phyloP scores from a whole-genome alignment of 2,113 vertebrate species.

The Corapipo altera region DNA sequence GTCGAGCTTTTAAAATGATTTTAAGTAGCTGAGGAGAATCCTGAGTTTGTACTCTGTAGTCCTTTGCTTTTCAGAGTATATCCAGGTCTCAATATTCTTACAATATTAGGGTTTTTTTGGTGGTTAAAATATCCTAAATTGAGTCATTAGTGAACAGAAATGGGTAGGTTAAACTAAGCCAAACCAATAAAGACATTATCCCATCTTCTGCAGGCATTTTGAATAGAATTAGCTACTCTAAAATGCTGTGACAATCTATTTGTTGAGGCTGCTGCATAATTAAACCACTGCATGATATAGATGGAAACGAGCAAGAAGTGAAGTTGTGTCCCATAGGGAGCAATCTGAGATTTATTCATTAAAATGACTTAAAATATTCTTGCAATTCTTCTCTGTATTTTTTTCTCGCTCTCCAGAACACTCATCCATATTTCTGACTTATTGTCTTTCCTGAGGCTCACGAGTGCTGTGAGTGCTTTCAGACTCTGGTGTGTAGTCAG shows the following conservation, averaged over 20 bases:
- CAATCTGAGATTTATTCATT: constrained; percentile 2
- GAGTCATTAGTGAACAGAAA: not conserved
- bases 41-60: not conserved
- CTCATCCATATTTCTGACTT: not conserved
- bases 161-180: not conserved
- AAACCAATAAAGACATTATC: not conserved
- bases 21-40: not conserved
- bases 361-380: not conserved
- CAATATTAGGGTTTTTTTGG: not conserved
- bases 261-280: constrained; percentile 43
- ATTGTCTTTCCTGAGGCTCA: not conserved
- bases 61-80: not conserved
- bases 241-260: constrained; percentile 18
- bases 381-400: not conserved
- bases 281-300: constrained; percentile 8
- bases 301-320: not conserved
- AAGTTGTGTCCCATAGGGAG: not conserved
- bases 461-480: not conserved
- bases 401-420: not conserved
- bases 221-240: not conserved
- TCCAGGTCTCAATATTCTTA: not conserved
- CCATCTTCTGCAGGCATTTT: not conserved
- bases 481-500: not conserved
- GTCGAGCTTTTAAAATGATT: not conserved
- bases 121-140: not conserved